Conservation (phyloP, 2,888 invertebrate genomes). For the Tenthredo livida region DNA sequence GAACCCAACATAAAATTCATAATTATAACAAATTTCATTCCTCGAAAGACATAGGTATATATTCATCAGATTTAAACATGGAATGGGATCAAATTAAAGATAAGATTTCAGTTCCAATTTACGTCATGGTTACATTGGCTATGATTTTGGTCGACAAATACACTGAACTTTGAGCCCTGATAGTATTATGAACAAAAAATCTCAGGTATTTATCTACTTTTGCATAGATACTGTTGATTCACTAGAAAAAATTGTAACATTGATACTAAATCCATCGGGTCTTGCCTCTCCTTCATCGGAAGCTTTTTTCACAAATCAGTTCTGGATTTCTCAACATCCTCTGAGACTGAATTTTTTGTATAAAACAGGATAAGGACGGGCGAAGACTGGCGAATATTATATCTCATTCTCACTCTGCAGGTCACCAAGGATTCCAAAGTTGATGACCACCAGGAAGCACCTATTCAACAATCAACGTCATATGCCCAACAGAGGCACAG, state of each 20-base stretch:
- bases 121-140: slow-evolving; percentile 49
- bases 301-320: background rate
- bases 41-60: background rate
- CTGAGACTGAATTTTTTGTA: background rate
- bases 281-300: background rate
- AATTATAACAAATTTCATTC: background rate
- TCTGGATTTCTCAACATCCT: background rate
- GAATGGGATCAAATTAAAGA: slow-evolving; percentile 58
- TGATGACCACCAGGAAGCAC: background rate
- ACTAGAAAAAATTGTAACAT: background rate
- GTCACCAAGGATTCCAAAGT: background rate
- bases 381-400: too few species aligned
- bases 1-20: background rate
- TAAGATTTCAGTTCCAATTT: slow-evolving; percentile 58
- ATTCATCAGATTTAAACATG: slow-evolving; percentile 47
- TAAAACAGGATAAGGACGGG: too few species aligned
- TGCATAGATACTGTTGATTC: background rate
- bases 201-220: background rate
- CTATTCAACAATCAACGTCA: background rate
- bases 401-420: background rate
- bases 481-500: slow-evolving; percentile 19
- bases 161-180: slow-evolving; percentile 5
- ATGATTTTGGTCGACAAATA: slow-evolving; percentile 54
- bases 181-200: background rate
- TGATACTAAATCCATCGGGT: background rate